These are phyloP conservation scores for Corythoichthys intestinalis DNA, from an alignment of 2,113 vertebrate genomes.

Conservation along the genomic window DNA sequence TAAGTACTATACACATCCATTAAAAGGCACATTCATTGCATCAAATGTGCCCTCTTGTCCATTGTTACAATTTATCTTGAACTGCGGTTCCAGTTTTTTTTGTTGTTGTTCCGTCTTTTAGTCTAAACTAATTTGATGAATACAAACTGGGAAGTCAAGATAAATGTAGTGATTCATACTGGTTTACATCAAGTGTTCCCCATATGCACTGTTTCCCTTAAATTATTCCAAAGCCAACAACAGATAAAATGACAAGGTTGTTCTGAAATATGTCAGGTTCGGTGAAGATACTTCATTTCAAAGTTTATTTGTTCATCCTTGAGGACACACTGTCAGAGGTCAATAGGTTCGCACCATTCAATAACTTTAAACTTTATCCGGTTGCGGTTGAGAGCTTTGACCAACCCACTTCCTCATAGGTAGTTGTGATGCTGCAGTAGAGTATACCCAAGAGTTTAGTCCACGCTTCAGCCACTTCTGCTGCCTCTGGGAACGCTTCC, in stretches of 20 bases:
- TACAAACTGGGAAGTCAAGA: not conserved
- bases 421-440: conserved; percentile 74
- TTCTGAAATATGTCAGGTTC: not conserved
- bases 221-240: conserved; percentile 5
- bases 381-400: conserved; percentile 69
- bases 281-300: conserved; percentile 12
- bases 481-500: conserved; percentile 77
- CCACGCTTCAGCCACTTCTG: conserved; percentile 83
- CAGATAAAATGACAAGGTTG: not conserved
- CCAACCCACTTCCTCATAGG: conserved; percentile 90
- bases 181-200: not conserved
- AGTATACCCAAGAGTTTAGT: conserved; percentile 81
- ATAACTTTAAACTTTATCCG: conserved; percentile 68
- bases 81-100: not conserved
- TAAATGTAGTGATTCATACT: not conserved
- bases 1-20: conserved; percentile 49
- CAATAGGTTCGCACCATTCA: conserved; percentile 2
- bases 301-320: conserved; percentile 12
- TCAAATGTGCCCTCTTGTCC: conserved; percentile 49
- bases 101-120: not conserved
- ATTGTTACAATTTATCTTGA: conserved; percentile 9
- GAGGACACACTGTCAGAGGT: conserved; percentile 13
- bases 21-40: conserved; percentile 57
- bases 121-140: not conserved
- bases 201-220: not conserved